Conservation (phyloP, 1,140 invertebrate genomes). For the Drosophila sturtevanti region DNA sequence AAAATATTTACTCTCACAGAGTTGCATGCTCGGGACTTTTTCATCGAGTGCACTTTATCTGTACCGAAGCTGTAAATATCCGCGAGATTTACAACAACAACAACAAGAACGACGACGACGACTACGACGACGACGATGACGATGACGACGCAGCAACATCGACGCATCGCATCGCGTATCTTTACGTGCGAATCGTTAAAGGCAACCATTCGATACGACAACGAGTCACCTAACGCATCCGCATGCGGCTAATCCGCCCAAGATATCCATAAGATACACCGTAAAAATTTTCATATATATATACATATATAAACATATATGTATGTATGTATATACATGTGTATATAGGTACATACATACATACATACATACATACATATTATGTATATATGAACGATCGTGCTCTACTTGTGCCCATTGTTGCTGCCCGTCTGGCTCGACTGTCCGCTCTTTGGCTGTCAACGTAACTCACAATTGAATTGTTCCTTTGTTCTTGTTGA, state of each 20-base stretch:
- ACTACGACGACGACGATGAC: conserved; percentile 34
- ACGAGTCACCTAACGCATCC: conserved; percentile 55
- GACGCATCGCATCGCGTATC: conserved; percentile 43
- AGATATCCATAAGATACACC: conserved; percentile 2
- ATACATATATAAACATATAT: conserved; percentile 28
- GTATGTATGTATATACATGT: conserved; percentile 24
- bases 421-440: conserved; percentile 30
- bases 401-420: conserved; percentile 71
- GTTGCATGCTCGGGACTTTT: neutral
- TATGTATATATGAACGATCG: conserved; percentile 28
- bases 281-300: conserved; percentile 15
- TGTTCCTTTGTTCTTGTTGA: conserved; percentile 66
- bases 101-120: conserved; percentile 40
- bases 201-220: conserved; percentile 53
- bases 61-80: conserved; percentile 74
- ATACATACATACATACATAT: conserved; percentile 27
- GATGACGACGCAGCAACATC: conserved; percentile 15
- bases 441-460: conserved; percentile 43
- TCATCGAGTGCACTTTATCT: conserved; percentile 56
- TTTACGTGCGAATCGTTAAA: conserved; percentile 40
- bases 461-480: conserved; percentile 79
- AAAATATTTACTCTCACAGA: neutral
- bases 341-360: conserved; percentile 13
- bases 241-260: conserved; percentile 49
- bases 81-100: conserved; percentile 75